phyloP scores from a whole-genome alignment of 2,113 vertebrate species.

The Lepisosteus osseus region DNA sequence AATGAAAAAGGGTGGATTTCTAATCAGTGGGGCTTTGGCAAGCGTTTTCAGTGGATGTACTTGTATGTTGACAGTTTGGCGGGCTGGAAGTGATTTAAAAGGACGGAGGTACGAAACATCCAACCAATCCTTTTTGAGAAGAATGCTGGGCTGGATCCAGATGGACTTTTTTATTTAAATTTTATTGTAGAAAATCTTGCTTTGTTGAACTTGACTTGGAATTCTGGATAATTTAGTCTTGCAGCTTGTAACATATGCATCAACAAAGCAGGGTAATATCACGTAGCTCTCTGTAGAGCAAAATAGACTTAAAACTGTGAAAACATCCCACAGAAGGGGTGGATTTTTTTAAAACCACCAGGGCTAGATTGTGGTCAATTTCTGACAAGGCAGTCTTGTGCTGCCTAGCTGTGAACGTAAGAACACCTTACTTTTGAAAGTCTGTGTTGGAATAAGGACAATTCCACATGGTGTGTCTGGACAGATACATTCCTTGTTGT shows the following conservation, averaged over 20 bases:
- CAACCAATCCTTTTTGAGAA: conserved; percentile 37
- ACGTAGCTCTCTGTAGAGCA: conserved; percentile 59
- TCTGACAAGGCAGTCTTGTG: conserved; percentile 62
- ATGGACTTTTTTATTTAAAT: conserved; percentile 26
- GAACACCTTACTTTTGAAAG: conserved; percentile 54
- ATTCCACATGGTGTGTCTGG: conserved; percentile 73
- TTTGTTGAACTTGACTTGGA: conserved; percentile 46
- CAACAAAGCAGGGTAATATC: conserved; percentile 38
- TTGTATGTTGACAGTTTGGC: conserved; percentile 49
- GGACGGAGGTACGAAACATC: conserved; percentile 75
- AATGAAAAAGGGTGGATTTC: background rate
- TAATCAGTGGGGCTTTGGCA: conserved; percentile 36
- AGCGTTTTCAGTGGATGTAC: conserved; percentile 63
- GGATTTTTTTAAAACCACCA: conserved; percentile 45
- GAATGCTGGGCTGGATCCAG: conserved; percentile 77
- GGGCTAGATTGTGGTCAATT: conserved; percentile 57
- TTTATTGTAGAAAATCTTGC: conserved; percentile 34
- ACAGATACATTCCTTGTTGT: conserved; percentile 76
- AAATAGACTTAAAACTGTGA: conserved; percentile 73
- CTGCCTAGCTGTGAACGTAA: conserved; percentile 76
- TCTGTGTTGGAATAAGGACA: background rate
- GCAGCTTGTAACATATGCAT: conserved; percentile 8
- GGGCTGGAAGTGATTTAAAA: conserved; percentile 32
- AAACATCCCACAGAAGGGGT: conserved; percentile 49
- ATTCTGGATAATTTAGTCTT: conserved; percentile 38